Base-by-base conservation (phyloP, 2,113 vertebrate species). In the Pelecanus crispus region DNA sequence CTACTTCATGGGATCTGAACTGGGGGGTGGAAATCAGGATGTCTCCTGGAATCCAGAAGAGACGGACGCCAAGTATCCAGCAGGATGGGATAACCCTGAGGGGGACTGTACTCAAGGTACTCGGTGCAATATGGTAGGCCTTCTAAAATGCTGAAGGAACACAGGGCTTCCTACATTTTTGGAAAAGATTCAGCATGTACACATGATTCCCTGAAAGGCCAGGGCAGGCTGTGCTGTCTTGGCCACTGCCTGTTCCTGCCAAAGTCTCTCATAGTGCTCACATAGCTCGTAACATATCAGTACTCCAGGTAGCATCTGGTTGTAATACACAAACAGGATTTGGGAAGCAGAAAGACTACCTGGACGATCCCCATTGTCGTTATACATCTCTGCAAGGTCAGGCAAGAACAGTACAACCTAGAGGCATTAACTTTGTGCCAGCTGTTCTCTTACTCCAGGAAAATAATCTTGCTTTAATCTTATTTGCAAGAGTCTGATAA, bases 381-480 rank as follows among this genome's bases (percentile, higher is more conserved):
- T 82, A 68, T 7, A 42, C 11, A 55, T 47, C n/a, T 88, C 80
- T 88, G 36, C 88, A 96, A 92, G 86, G 95, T 95, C 93, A 95
- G 80, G 21, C n/a, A 93, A 91, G 63, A 81, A 81, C 63, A 78
- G 38, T 71, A n/a, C 21, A 25, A 95, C 86, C 92, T 88, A 78
- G 12, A 62, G 92, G 78, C 75, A 52, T 72, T 83, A 96, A 74
- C 87, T 96, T 68, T 25, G 52, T 32, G 21, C 88, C 94, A 96
- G 83, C 88, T 95, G 79, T 74, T 95, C 86, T 50, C 52, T 84
- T 81, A 84, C 79, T 73, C 50, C n/a, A 86, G 75, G 56, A 93
- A 86, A 96, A 96, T 86, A 95, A 94, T 90, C 50, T 94, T 92
- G 62, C 42, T 94, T 95, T 96, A 96, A 97, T 96, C 95, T 86